A percentile compares a stretch with the other conserved stretches of the same genome.
phyloP scores from a whole-genome alignment of 2,113 vertebrate genomes.

The Aphyosemion australe region DNA sequence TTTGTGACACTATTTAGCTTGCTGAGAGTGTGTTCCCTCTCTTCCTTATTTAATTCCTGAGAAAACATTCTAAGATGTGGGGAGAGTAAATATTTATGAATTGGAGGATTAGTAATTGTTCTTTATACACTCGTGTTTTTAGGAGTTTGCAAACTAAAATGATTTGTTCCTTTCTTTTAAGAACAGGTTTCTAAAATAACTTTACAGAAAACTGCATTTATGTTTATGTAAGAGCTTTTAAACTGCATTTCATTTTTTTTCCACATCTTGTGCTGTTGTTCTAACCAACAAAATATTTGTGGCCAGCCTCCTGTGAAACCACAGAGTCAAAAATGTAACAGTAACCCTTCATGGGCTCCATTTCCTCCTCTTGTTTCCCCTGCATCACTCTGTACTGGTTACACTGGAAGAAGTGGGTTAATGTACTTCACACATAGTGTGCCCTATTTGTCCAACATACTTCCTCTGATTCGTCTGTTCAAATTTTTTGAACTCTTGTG shows the following conservation, averaged over 20 bases:
- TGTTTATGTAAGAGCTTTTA: constrained; percentile 20
- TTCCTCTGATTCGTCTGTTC: too few relatives aligned
- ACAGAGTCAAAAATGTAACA: constrained; percentile 53
- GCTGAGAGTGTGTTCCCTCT: constrained; percentile 8
- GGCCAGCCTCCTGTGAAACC: constrained; percentile 43
- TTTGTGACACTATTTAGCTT: neutral
- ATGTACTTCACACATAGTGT: neutral
- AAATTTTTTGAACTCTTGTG: neutral
- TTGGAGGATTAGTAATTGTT: neutral
- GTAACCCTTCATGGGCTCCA: constrained; percentile 46
- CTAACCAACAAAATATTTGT: constrained; percentile 32
- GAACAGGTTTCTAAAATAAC: too few relatives aligned
- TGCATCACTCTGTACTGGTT: constrained; percentile 24
- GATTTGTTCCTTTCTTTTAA: too few relatives aligned
- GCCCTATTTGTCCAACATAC: too few relatives aligned
- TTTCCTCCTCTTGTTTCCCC: constrained; percentile 33
- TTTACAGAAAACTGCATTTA: neutral
- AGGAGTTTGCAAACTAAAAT: neutral
- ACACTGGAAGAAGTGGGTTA: constrained; percentile 26
- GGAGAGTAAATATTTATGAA: neutral
- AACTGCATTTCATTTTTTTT: neutral
- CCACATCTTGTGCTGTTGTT: constrained; percentile 20
- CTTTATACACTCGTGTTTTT: constrained; percentile 1
- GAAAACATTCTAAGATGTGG: neutral
- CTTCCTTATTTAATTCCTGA: constrained; percentile 3